These are phyloP conservation scores for Lophotis ruficrista DNA, from an alignment of 2,113 vertebrate species.

Conservation along the genomic window DNA sequence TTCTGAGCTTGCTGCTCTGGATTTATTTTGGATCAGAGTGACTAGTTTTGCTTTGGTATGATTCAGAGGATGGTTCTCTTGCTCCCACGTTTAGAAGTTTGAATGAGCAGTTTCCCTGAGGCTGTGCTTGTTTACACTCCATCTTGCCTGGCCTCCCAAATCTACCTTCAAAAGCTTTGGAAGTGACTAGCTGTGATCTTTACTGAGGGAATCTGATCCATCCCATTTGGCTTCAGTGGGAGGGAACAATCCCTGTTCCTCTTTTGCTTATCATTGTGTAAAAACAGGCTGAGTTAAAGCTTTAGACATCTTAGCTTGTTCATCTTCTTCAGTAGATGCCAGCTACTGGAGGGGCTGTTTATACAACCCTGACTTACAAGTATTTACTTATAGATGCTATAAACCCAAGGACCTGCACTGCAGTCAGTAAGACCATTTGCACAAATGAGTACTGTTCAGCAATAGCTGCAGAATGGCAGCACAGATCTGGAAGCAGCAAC, in stretches of 20 bases:
- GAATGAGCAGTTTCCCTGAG: background rate
- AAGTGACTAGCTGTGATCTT: background rate
- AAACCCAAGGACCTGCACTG: background rate
- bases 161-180: background rate
- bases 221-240: background rate
- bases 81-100: background rate
- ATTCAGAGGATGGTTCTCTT: background rate
- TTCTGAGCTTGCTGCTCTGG: background rate
- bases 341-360: background rate
- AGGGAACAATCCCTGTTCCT: background rate
- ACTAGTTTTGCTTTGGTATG: accelerated
- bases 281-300: background rate
- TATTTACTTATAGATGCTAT: background rate
- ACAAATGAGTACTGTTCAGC: background rate
- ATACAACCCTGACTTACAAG: background rate
- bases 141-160: background rate
- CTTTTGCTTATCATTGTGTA: background rate
- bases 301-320: background rate
- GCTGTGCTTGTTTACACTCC: background rate
- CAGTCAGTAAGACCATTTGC: background rate
- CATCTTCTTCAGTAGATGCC: background rate
- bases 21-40: background rate
- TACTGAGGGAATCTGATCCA: background rate
- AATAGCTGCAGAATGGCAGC: background rate
- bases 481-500: background rate